Evolutionary conservation across 2,888 invertebrate species (phyloP), one percentile per base, ranked within the genome.

Genomic region (Kuschelorhynchus macadamiae): DNA sequence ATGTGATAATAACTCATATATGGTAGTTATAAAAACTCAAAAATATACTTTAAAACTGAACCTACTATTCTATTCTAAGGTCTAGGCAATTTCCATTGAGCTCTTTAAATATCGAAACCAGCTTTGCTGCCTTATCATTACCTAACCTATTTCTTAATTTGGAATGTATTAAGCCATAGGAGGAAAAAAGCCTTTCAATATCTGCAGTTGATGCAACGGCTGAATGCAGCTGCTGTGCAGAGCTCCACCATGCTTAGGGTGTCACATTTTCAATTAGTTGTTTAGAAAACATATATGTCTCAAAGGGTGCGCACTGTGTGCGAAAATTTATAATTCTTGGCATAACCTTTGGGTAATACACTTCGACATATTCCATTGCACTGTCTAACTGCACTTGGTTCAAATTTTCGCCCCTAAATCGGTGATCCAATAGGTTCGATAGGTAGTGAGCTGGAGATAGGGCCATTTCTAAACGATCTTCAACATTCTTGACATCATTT

Each of bases 381-480:
- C 36, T 39, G n/a, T 53, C 53, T 36, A 53, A 16, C 36, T 53
- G 36, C 25, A 11, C 30, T 25, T 50, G 50, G 30, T n/a, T 25
- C n/a, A 59, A 47, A 14, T 59, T 46, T 8, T 39, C 17, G 9
- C 53, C 53, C 11, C 11, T 7, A 17, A 36, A 53, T 32, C 39
- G 16, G 12, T 41, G 56, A 44, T 56, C 47, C 1, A 59, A 33
- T 30, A 59, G 49, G 32, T 59, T 59, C 14, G 47, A 47, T 4
- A 59, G 41, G n/a, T 21, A 59, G 30, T 59, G 47, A 36, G 30
- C 30, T 32, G 46, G 33, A 16, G 46, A 49, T 7, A 59, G 17
- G 14, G 47, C 59, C 59, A 62, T 71, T 71, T 18, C 71, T 67
- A 46, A 14, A 55, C 70, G 67, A 60, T 8, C 30, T 59, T 52